phyloP scores from a whole-genome alignment of 2,797 vertebrate species.

The Coilia nasus region DNA sequence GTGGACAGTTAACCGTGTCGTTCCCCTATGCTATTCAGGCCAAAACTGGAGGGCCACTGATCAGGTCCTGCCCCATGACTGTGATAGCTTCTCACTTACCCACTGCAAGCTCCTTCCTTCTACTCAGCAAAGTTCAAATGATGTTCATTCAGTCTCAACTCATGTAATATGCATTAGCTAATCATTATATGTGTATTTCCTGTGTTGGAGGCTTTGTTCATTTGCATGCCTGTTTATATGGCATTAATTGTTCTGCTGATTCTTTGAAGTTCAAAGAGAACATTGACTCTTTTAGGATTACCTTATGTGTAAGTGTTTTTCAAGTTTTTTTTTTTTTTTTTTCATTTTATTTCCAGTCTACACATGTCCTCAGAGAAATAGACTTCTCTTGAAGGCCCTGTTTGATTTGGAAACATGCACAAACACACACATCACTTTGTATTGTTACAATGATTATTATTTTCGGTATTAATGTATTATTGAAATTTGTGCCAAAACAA shows the following conservation, averaged over 20 bases:
- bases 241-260: constrained; percentile 74
- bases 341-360: constrained; percentile 66
- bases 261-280: constrained; percentile 82
- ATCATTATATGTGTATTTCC: constrained; percentile 65
- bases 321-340: constrained; percentile 50
- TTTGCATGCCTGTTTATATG: constrained; percentile 61
- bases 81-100: background rate
- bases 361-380: constrained; percentile 73
- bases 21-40: background rate
- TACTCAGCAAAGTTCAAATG: constrained; percentile 51
- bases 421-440: constrained; percentile 4
- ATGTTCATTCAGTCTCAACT: constrained; percentile 54
- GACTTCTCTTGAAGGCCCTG: constrained; percentile 47
- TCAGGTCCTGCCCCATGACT: background rate
- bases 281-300: constrained; percentile 73
- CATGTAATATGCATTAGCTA: constrained; percentile 68
- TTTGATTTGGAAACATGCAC: background rate
- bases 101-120: background rate
- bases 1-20: background rate
- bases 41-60: background rate
- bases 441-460: background rate
- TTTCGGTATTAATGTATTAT: background rate
- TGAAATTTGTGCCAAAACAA: background rate
- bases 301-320: constrained; percentile 44
- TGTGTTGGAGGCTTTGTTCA: constrained; percentile 61